Evolutionary conservation across 2,113 vertebrate genomes (phyloP).

Genomic region (Trematomus loennbergii): DNA sequence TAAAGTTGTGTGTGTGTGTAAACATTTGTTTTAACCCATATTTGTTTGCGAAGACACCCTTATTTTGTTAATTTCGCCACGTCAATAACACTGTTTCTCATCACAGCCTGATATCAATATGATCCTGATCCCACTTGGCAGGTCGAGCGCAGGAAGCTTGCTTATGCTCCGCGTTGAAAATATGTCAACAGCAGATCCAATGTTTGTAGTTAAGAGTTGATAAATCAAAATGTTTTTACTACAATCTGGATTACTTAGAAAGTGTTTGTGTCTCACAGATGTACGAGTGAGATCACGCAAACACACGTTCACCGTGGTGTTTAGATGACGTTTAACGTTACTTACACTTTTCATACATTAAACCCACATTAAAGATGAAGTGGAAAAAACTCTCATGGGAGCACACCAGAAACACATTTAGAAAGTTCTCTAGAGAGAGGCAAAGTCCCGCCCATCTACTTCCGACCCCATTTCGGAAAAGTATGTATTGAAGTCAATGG

Average conservation of each 20-base stretch:
- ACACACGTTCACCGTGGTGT: not conserved
- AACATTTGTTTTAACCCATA: not conserved
- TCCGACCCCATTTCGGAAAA: too few relatives aligned
- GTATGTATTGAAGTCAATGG: too few relatives aligned
- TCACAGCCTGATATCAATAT: too few relatives aligned
- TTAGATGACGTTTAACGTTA: not conserved
- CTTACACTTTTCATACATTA: not conserved
- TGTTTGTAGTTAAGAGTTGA: not conserved
- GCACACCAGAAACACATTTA: not conserved
- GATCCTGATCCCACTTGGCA: not conserved
- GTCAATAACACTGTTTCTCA: not conserved
- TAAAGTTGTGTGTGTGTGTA: not conserved
- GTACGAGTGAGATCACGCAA: not conserved
- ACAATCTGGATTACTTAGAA: not conserved
- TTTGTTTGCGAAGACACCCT: not conserved
- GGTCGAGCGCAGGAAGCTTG: conserved; percentile 6
- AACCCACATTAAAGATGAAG: not conserved
- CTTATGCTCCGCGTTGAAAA: not conserved
- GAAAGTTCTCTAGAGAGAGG: not conserved
- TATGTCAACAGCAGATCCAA: not conserved
- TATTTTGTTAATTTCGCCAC: too few relatives aligned
- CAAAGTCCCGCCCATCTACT: too few relatives aligned
- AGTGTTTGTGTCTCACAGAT: not conserved
- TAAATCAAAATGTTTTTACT: not conserved
- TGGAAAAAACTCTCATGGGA: not conserved